phyloP scores from a whole-genome alignment of 2,797 vertebrate species.

The Fistularia commersonii region DNA sequence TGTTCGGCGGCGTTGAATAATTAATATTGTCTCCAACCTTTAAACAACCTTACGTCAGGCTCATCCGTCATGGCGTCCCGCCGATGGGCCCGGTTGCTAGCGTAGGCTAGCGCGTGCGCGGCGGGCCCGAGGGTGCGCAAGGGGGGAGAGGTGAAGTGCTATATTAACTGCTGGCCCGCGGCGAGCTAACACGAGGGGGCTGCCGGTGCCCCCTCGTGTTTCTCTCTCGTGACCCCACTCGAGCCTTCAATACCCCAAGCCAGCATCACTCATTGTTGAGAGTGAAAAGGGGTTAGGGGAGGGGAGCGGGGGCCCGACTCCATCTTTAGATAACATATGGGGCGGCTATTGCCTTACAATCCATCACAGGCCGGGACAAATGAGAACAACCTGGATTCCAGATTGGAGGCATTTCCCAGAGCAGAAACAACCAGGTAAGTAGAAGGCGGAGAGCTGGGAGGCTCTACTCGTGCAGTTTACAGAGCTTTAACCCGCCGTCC shows the following conservation, averaged over 20 bases:
- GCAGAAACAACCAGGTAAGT: constrained; percentile 40
- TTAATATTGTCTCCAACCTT: constrained; percentile 75
- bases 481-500: constrained; percentile 33
- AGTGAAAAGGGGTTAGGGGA: constrained; percentile 46
- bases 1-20: constrained; percentile 68
- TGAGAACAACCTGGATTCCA: constrained; percentile 65
- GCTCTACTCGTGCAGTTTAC: constrained; percentile 29
- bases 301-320: constrained; percentile 47
- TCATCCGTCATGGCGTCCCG: constrained; percentile 70
- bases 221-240: constrained; percentile 47
- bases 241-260: constrained; percentile 44
- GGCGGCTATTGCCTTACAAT: constrained; percentile 57
- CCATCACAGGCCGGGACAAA: constrained; percentile 66
- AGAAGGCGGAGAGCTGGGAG: constrained; percentile 22
- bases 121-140: constrained; percentile 40
- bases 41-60: constrained; percentile 75
- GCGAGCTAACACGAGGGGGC: constrained; percentile 44
- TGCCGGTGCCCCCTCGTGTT: constrained; percentile 30
- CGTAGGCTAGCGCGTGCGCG: constrained; percentile 48
- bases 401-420: constrained; percentile 45
- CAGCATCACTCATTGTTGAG: constrained; percentile 62
- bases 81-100: constrained; percentile 48
- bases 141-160: constrained; percentile 51
- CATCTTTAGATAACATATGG: constrained; percentile 72
- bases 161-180: constrained; percentile 71